phyloP scores from a whole-genome alignment of 2,888 invertebrate genomes.

The Andrena praecox region DNA sequence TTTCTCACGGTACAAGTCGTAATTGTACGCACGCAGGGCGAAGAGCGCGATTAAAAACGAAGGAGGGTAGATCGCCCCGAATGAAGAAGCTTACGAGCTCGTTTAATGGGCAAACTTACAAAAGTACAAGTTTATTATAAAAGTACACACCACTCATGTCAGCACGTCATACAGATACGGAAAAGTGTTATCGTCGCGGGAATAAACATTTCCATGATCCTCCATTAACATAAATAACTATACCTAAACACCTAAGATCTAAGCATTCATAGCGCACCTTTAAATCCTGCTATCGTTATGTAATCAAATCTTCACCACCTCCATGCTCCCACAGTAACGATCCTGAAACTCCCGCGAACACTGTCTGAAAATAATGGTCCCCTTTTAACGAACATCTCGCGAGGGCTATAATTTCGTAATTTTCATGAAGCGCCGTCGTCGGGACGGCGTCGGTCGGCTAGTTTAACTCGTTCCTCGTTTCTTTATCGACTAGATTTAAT shows the following conservation, averaged over 20 bases:
- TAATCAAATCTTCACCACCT: not conserved
- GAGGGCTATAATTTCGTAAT: not conserved
- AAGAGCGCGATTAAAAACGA: not conserved
- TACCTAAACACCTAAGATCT: not conserved
- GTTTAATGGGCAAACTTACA: not conserved
- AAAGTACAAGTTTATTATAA: slow-evolving; percentile 9
- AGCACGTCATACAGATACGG: not conserved
- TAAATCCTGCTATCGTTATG: not conserved
- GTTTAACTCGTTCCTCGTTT: not conserved
- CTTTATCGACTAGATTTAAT: slow-evolving; percentile 27
- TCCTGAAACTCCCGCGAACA: not conserved
- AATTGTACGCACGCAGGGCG: no score
- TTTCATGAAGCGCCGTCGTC: not conserved
- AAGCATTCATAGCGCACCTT: not conserved
- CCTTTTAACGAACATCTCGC: not conserved
- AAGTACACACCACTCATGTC: not conserved
- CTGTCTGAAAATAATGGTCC: not conserved
- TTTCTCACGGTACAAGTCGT: no score
- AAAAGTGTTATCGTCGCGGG: not conserved
- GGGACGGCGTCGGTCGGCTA: not conserved
- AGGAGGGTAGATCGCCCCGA: no score
- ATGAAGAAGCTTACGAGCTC: no score
- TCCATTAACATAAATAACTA: slow-evolving; percentile 31
- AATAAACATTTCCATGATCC: not conserved
- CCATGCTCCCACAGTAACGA: not conserved